A percentile compares a stretch with the other conserved stretches of the same genome.
These are phyloP conservation scores for Nomada goodeniana DNA, from an alignment of 2,888 invertebrate genomes.

Conservation along the genomic window DNA sequence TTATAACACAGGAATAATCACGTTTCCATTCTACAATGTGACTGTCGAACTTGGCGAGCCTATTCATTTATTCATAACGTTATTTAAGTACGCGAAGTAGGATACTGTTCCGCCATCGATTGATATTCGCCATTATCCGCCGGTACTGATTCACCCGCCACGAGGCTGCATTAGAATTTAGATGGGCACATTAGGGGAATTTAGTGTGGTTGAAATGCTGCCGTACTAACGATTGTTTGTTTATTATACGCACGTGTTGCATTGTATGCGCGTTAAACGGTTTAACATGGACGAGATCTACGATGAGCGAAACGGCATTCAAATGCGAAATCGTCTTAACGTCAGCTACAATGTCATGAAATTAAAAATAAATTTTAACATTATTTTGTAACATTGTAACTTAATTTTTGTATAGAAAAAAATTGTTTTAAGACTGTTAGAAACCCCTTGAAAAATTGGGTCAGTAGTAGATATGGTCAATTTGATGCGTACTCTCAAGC, in stretches of 20 bases:
- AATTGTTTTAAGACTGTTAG: too few species aligned
- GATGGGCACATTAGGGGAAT: conserved; percentile 47
- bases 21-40: neutral
- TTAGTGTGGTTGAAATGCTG: conserved; percentile 22
- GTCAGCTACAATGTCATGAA: too few species aligned
- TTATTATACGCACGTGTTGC: conserved; percentile 44
- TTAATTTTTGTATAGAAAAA: too few species aligned
- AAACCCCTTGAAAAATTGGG: too few species aligned
- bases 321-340: too few species aligned
- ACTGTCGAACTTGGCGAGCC: neutral
- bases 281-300: neutral
- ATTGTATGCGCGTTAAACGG: conserved; percentile 26
- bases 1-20: conserved; percentile 2
- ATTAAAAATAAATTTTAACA: too few species aligned
- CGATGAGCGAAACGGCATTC: too few species aligned
- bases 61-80: conserved; percentile 58
- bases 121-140: conserved; percentile 19
- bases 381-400: too few species aligned
- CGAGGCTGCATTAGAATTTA: conserved; percentile 40
- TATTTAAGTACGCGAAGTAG: neutral
- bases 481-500: too few species aligned
- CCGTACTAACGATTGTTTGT: conserved; percentile 35
- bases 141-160: conserved; percentile 13
- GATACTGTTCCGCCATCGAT: conserved; percentile 35
- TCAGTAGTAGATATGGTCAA: too few species aligned